phyloP scores from a whole-genome alignment of 2,888 invertebrate genomes.

The Mimumesa dahlbomi region DNA sequence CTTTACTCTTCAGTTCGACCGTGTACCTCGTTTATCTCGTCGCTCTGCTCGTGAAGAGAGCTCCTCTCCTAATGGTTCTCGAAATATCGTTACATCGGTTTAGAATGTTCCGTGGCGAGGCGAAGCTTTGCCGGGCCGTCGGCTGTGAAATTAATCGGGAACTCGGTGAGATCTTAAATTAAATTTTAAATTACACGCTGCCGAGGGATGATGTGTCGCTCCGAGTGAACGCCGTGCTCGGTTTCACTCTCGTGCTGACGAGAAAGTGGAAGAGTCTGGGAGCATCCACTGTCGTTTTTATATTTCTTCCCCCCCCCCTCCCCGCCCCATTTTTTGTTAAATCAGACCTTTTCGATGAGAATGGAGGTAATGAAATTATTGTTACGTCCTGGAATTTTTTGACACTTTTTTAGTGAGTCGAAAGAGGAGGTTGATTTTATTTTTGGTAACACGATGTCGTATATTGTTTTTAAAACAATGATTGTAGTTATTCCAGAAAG shows the following conservation, averaged over 20 bases:
- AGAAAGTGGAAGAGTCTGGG: too few relatives aligned
- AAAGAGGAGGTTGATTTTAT: too few relatives aligned
- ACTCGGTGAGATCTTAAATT: constrained; percentile 7
- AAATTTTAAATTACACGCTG: background rate
- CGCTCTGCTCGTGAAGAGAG: constrained; percentile 43
- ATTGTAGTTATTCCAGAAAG: too few relatives aligned
- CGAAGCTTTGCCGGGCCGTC: constrained; percentile 12
- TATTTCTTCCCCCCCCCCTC: too few relatives aligned
- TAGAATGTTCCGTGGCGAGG: constrained; percentile 42
- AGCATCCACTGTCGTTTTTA: too few relatives aligned
- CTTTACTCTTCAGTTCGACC: constrained; percentile 22
- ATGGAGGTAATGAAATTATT: too few relatives aligned
- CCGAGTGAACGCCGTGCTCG: background rate
- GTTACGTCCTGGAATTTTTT: too few relatives aligned
- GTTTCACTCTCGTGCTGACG: background rate
- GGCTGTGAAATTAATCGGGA: constrained; percentile 31
- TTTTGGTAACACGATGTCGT: too few relatives aligned
- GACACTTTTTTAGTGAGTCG: too few relatives aligned
- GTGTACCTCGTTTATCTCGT: constrained; percentile 54
- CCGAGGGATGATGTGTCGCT: background rate
- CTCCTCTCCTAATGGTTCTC: constrained; percentile 53
- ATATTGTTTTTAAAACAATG: too few relatives aligned
- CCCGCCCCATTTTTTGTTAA: too few relatives aligned
- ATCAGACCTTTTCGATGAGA: too few relatives aligned
- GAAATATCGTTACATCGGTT: constrained; percentile 59